A percentile compares a stretch with the other conserved stretches of the same genome.
These are phyloP conservation scores for Grantiella picta DNA, from an alignment of 2,113 vertebrate genomes.

Conservation along the genomic window DNA sequence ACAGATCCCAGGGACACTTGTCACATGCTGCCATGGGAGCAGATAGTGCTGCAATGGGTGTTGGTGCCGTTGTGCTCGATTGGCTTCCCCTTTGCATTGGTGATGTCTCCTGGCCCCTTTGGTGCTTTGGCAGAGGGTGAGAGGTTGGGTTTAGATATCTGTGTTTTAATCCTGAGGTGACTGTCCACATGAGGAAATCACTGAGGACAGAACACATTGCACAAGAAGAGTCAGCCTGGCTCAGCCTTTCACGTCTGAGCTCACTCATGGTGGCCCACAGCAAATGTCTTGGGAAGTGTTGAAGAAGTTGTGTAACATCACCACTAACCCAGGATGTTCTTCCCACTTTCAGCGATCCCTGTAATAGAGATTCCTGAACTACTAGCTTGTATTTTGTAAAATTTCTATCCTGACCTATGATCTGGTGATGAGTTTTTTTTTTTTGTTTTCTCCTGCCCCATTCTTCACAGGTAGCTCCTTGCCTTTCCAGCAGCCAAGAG, in stretches of 20 bases:
- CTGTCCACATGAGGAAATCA: not conserved
- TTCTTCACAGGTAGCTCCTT: not conserved
- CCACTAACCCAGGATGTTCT: not conserved
- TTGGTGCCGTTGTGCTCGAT: rapidly evolving
- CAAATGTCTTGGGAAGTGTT: not conserved
- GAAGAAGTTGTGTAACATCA: not conserved
- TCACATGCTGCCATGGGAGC: not conserved
- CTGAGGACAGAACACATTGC: not conserved
- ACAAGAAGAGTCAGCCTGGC: not conserved
- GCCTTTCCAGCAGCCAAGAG: rapidly evolving
- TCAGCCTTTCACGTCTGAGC: not conserved
- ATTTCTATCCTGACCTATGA: not conserved
- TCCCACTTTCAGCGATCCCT: not conserved
- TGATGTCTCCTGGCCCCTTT: not conserved
- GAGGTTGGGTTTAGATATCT: not conserved
- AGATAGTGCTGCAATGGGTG: not conserved
- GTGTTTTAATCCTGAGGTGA: not conserved
- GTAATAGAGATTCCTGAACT: not conserved
- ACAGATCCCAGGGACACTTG: not conserved
- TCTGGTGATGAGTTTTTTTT: not conserved
- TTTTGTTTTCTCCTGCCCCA: not conserved
- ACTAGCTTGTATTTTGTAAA: not conserved
- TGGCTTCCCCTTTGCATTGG: not conserved
- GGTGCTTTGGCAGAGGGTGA: not conserved
- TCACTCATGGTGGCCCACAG: not conserved